Evolutionary conservation across 2,888 invertebrate species (phyloP).

Genomic region (Athalia cordata): DNA sequence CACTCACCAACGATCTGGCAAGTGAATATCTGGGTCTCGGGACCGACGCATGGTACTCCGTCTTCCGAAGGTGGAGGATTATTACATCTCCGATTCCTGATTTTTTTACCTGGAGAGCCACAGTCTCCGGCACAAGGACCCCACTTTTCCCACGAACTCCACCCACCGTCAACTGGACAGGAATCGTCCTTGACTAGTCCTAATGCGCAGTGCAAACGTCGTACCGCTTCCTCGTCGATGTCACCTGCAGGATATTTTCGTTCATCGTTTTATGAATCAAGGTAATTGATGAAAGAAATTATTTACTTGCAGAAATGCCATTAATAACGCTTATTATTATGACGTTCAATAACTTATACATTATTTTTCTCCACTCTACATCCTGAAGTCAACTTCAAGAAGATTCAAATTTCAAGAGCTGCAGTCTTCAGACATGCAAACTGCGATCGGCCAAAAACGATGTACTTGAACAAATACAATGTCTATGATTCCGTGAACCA

Average conservation of each 20-base stretch:
- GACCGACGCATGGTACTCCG: constrained; percentile 73
- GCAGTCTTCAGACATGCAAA: too few species aligned
- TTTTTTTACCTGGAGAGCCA: constrained; percentile 73
- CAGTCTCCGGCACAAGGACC: constrained; percentile 74
- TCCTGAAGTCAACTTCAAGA: too few species aligned
- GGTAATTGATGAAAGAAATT: too few species aligned
- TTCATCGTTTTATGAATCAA: neutral
- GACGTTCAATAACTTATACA: too few species aligned
- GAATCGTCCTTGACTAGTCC: constrained; percentile 71
- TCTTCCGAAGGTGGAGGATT: constrained; percentile 74
- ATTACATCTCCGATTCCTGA: constrained; percentile 71
- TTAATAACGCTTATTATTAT: too few species aligned
- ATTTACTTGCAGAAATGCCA: too few species aligned
- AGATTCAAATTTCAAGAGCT: too few species aligned
- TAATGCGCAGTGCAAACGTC: constrained; percentile 73
- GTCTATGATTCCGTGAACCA: too few species aligned
- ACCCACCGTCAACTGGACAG: constrained; percentile 75
- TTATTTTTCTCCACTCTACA: too few species aligned
- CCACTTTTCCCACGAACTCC: constrained; percentile 75
- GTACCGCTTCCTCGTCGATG: constrained; percentile 34
- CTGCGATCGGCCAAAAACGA: too few species aligned
- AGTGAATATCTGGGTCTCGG: constrained; percentile 70
- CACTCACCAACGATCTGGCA: constrained; percentile 69
- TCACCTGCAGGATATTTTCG: constrained; percentile 9
- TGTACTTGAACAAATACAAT: too few species aligned